Evolutionary conservation across 1,140 invertebrate species (phyloP).

Genomic region (Epicauta chinensis): DNA sequence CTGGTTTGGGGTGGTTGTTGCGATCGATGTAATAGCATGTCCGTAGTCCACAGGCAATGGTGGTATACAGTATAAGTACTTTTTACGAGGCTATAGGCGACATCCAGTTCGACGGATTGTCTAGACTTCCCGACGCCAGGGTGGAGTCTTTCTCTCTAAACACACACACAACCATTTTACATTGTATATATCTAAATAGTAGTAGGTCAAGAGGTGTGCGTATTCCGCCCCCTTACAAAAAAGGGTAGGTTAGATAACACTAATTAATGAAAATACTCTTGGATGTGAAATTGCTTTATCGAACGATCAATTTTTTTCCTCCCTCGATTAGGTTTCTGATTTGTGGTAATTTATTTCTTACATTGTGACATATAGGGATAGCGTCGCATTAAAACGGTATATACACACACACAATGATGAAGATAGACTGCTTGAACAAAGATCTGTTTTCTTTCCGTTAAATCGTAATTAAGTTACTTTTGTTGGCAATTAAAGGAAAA

Average conservation of each 20-base stretch:
- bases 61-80: not conserved
- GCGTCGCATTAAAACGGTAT: no score
- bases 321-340: not conserved
- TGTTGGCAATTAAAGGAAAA: no score
- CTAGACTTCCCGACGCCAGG: slow-evolving; percentile 15
- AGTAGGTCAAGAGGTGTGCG: slow-evolving; percentile 5
- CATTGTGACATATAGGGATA: not conserved
- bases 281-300: not conserved
- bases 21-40: slow-evolving; percentile 17
- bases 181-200: slow-evolving; percentile 3
- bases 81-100: slow-evolving; percentile 11
- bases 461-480: no score
- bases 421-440: no score
- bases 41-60: slow-evolving; percentile 3
- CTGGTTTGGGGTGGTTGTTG: slow-evolving; percentile 5
- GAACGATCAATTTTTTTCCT: not conserved
- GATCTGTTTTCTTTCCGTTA: no score
- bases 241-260: not conserved
- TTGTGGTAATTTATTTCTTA: not conserved
- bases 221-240: not conserved
- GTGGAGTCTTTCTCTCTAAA: slow-evolving; percentile 7
- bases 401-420: no score
- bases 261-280: slow-evolving; percentile 2
- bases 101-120: slow-evolving; percentile 11
- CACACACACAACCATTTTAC: slow-evolving; percentile 3